Evolutionary conservation across 2,797 vertebrate species (phyloP).

Genomic region (Gambusia yucatana): DNA sequence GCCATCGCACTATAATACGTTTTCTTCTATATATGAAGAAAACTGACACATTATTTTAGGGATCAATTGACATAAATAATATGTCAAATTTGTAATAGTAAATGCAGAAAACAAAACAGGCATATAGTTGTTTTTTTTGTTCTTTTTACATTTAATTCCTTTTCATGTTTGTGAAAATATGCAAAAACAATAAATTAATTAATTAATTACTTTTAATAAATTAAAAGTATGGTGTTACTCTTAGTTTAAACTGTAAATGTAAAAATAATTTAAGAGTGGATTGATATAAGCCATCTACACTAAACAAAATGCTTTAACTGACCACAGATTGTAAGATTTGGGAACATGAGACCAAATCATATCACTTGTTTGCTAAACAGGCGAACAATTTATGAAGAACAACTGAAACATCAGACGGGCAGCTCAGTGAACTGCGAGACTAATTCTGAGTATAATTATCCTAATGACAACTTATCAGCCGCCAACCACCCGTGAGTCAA

Average conservation of each 20-base stretch:
- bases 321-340: no score
- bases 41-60: not conserved
- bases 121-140: not conserved
- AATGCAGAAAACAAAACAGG: not conserved
- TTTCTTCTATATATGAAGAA: not conserved
- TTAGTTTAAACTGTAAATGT: not conserved
- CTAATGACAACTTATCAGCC: not conserved
- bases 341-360: not conserved
- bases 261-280: not conserved
- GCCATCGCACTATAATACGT: not conserved
- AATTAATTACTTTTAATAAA: no score
- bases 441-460: not conserved
- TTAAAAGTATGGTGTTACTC: not conserved
- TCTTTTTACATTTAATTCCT: not conserved
- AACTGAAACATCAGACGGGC: not conserved
- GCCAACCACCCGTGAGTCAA: not conserved
- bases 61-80: not conserved
- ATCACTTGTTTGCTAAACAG: not conserved
- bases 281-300: no score
- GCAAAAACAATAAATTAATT: not conserved
- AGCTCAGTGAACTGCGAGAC: not conserved
- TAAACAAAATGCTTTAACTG: no score
- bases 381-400: not conserved
- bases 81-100: not conserved
- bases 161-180: not conserved